Percentiles rank a stretch among this genome's conserved stretches.
phyloP scores from a whole-genome alignment of 2,797 vertebrate genomes.

The Trichosurus vulpecula region DNA sequence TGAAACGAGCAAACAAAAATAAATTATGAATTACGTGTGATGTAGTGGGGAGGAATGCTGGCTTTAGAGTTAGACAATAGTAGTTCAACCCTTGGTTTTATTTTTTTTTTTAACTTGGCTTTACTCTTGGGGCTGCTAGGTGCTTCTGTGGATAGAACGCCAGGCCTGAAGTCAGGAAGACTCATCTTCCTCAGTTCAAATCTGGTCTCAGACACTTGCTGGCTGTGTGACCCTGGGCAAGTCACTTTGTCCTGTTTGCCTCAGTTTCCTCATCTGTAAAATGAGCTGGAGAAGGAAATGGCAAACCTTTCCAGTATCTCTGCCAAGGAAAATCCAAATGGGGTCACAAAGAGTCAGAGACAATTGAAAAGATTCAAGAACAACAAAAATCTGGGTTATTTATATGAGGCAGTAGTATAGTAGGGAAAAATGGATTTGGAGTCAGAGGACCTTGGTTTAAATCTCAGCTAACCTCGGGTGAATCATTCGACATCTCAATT shows the following conservation, averaged over 20 bases:
- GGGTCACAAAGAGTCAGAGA: not conserved
- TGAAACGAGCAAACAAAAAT: not conserved
- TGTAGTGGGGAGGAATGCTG: not conserved
- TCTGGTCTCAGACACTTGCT: not conserved
- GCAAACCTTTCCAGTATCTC: not conserved
- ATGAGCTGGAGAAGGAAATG: not conserved
- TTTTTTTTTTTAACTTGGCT: not conserved
- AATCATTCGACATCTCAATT: not conserved
- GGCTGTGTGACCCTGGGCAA: not conserved
- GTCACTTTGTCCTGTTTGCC: not conserved
- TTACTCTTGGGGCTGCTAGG: not conserved
- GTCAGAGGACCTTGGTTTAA: not conserved
- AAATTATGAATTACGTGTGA: not conserved
- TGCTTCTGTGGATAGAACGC: no score
- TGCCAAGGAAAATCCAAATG: not conserved
- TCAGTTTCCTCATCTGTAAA: not conserved
- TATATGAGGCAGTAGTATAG: not conserved
- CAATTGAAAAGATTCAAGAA: not conserved
- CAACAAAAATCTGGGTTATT: not conserved
- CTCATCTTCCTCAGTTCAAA: not conserved
- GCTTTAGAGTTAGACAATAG: not conserved
- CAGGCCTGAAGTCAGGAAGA: not conserved
- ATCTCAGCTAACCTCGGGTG: not conserved
- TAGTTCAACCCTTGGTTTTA: not conserved
- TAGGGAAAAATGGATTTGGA: not conserved